Base-by-base conservation (phyloP, 2,888 invertebrate genomes). In the Dasypolia templi region DNA sequence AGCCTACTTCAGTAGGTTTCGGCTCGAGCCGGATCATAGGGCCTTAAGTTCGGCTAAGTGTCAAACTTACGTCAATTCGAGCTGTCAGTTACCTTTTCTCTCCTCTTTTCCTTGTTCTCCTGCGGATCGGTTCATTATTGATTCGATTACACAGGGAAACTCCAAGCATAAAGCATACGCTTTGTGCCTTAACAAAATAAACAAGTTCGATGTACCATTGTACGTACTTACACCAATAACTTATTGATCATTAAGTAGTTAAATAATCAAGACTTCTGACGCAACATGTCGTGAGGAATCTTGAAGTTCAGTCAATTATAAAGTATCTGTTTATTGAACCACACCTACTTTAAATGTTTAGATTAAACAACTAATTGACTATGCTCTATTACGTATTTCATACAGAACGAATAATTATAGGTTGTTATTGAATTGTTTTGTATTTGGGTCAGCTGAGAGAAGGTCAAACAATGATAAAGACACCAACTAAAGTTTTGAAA, bases 311-410 rank as follows among this genome's bases (percentile, higher is more conserved):
- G 14, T 49, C 42, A 55, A 56, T 49, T 49, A 64, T 69, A 55
- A 53, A 62, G 19, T 56, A 51, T 46, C 35, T 56, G 22, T 5
- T 22, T 67, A 32, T 61, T 62, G 19, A 62, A 58, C 69, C 77
- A 62, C 49, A 77, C 76, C 69, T 77, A 35, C 6, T 55, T 71
- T 56, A 17, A 14, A n/a, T 59, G 35, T 46, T 39, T 56, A 46
- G 3, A 32, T 56, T 75, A 53, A 42, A 69, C 6, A n/a, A 62
- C 22, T 55, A 72, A 65, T 76, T 46, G 61, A 29, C 29, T 22
- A 22, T 56, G 64, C 26, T 58, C 32, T 73, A 65, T 58, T 49
- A 75, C 74, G 51, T 53, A 5, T 64, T 29, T 46, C 11, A 29
- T 22, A 17, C 0, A 32, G n/a, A 46, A 64, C 65, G 2, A 44